Conservation (phyloP, 2,888 invertebrate species). For the Leistus spinibarbis region DNA sequence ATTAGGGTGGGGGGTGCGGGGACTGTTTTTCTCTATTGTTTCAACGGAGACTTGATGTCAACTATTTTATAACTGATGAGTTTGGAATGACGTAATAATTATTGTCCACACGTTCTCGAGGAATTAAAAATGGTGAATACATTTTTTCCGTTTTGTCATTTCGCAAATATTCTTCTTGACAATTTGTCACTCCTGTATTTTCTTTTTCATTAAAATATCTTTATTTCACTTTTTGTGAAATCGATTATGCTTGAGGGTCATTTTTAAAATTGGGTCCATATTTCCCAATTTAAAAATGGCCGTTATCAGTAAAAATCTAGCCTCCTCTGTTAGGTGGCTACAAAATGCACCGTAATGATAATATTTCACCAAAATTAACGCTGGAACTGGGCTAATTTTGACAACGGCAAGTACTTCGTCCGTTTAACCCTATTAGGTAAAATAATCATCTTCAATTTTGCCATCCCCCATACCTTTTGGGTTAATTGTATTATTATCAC, state of each 20-base stretch:
- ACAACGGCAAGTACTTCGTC: not conserved
- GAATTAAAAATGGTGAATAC: not conserved
- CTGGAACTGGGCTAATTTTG: not conserved
- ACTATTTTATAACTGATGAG: not conserved
- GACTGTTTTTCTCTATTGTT: not conserved
- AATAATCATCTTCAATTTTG: not conserved
- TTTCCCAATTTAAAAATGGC: not conserved
- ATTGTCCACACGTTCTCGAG: not conserved
- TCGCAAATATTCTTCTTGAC: not conserved
- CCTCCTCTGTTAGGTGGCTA: not conserved
- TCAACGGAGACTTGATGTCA: not conserved
- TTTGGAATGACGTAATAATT: not conserved
- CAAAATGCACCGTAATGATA: not conserved
- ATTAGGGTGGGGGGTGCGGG: not conserved
- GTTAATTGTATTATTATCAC: constrained; percentile 7
- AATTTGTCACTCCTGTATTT: not conserved
- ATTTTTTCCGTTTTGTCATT: not conserved
- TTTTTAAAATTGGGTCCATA: not conserved
- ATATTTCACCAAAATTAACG: not conserved
- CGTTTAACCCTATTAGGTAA: not conserved
- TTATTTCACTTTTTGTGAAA: not conserved
- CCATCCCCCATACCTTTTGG: not conserved
- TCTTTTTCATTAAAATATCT: not conserved
- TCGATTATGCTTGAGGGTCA: not conserved
- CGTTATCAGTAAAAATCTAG: not conserved